phyloP scores from a whole-genome alignment of 2,888 invertebrate genomes.

The Diloba caeruleocephala region DNA sequence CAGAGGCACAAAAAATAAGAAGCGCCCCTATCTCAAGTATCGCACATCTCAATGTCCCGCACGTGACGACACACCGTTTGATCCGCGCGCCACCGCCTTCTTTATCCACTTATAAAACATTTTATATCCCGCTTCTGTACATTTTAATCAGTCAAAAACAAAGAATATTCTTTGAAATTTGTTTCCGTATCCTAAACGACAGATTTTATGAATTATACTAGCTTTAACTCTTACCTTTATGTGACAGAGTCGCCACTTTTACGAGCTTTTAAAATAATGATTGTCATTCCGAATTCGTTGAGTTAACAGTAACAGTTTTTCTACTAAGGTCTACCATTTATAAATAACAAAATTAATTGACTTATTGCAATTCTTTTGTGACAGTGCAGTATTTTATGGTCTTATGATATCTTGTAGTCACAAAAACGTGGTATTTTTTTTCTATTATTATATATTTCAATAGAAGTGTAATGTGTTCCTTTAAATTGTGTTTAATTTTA shows the following conservation, averaged over 20 bases:
- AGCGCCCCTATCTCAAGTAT: constrained; percentile 78
- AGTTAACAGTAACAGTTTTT: constrained; percentile 7
- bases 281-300: constrained; percentile 38
- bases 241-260: constrained; percentile 50
- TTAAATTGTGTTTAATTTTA: no score
- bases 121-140: constrained; percentile 82
- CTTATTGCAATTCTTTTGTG: no score
- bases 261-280: constrained; percentile 53
- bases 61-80: constrained; percentile 82
- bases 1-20: constrained; percentile 76
- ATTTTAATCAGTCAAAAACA: constrained; percentile 84
- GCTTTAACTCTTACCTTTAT: constrained; percentile 58
- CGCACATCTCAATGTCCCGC: constrained; percentile 78
- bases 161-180: constrained; percentile 80
- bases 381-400: no score
- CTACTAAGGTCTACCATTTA: background rate
- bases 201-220: constrained; percentile 73
- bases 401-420: no score
- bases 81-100: constrained; percentile 75
- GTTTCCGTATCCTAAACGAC: constrained; percentile 78
- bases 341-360: background rate
- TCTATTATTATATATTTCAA: no score
- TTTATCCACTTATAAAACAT: constrained; percentile 79
- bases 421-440: no score
- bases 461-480: no score